Evolutionary conservation across 1,140 invertebrate genomes (phyloP), one percentile per base, ranked within the genome.

Genomic region (Caligus rogercresseyi): DNA sequence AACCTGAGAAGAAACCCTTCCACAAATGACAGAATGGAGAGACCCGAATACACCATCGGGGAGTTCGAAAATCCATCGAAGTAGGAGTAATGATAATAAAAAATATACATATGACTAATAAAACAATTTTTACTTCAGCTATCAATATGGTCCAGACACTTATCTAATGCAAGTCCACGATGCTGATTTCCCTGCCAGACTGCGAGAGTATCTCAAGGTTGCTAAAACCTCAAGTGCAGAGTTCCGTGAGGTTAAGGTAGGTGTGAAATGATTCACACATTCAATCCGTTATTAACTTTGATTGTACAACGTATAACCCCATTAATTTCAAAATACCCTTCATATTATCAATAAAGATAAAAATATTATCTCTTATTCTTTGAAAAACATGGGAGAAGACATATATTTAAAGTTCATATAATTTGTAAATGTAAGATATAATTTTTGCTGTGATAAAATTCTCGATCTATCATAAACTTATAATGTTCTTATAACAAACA

Each of bases 91-190:
- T n/a, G 16, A 2, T 7, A 15, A 15, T 54, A 54, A 7, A 54
- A 54, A 15, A 54, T 20, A 16, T 16, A 15, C 16, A 11, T 43
- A 11, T 43, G 7, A 7, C 31, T n/a, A 7, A 43, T 43, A 43
- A 43, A 61, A 55, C 19, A 51, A 51, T 64, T 25, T 23, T 61
- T 18, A 54, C 75, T 74, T 21, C 69, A 90, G 87, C 69, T 93
- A 93, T 73, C 89, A 94, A 75, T 85, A 89, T 74, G 92, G 92
- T 0, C 91, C 91, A 0, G 92, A 97, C 71, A 96, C 92, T 0
- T 93, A 95, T 73, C 76, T 97, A 1, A 76, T 97, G 3, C 91
- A 95, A 73, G 74, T 94, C 15, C 79, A 90, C 26, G 92, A 95
- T 73, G 84, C 88, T 0, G 85, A 86, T 71, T 96, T 96, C 76